Evolutionary conservation across 2,113 vertebrate species (phyloP).

Genomic region (Mellivora capensis): DNA sequence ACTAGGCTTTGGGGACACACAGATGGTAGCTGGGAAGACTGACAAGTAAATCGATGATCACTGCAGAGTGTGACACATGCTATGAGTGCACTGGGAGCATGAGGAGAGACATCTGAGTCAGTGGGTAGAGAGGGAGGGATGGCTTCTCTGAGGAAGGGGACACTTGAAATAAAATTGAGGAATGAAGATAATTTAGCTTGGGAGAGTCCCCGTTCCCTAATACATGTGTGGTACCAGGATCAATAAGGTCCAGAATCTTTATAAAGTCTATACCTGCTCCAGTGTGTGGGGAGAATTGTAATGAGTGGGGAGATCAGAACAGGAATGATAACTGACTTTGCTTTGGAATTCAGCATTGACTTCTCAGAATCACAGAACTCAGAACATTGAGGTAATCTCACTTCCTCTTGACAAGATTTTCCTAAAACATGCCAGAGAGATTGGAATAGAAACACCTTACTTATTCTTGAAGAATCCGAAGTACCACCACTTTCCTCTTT

Average conservation of each 20-base stretch:
- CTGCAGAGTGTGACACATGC: neutral
- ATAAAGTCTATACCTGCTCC: neutral
- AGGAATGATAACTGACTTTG: neutral
- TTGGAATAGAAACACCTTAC: neutral
- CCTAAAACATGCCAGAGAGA: neutral
- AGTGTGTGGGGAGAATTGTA: neutral
- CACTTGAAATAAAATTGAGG: neutral
- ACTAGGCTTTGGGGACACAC: neutral
- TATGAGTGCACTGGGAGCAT: neutral
- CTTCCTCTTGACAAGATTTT: neutral
- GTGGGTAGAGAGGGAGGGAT: neutral
- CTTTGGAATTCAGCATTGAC: neutral
- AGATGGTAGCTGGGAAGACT: neutral
- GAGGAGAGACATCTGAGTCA: neutral
- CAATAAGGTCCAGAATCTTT: neutral
- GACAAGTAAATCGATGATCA: neutral
- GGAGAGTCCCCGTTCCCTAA: neutral
- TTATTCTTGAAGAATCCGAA: neutral
- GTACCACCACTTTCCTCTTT: neutral
- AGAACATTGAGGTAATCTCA: neutral
- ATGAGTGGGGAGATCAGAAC: neutral
- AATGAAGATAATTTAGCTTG: neutral
- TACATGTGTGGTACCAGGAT: neutral
- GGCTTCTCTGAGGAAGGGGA: neutral
- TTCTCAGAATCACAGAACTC: conserved; percentile 14